Percentiles rank a stretch among this genome's conserved stretches.
Evolutionary conservation across 2,797 vertebrate species (phyloP).

Genomic region (Lycodopsis pacificus): DNA sequence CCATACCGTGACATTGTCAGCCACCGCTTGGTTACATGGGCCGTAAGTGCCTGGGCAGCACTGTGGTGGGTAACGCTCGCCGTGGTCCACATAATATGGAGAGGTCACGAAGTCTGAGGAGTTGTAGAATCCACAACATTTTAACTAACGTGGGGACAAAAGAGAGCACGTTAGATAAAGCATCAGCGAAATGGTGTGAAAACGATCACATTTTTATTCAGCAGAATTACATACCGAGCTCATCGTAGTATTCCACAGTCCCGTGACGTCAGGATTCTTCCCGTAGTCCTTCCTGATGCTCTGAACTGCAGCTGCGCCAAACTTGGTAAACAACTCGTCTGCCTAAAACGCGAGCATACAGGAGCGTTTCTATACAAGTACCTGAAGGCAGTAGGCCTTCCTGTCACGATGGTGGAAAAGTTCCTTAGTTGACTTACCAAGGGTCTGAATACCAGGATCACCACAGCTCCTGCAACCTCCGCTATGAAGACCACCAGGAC

Average conservation of each 20-base stretch:
- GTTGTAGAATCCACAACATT: slow-evolving; percentile 86
- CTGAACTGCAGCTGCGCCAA: slow-evolving; percentile 63
- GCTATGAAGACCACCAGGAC: slow-evolving; percentile 86
- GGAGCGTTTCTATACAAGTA: background rate
- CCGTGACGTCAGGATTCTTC: slow-evolving; percentile 69
- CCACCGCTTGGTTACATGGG: slow-evolving; percentile 13
- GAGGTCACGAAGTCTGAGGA: slow-evolving; percentile 80
- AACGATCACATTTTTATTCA: background rate
- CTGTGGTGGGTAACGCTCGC: slow-evolving; percentile 59
- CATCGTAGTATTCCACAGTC: slow-evolving; percentile 86
- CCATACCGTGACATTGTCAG: slow-evolving; percentile 32
- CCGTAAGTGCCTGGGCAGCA: slow-evolving; percentile 46
- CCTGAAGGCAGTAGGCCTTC: background rate
- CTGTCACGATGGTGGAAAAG: background rate
- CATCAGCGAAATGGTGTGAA: background rate
- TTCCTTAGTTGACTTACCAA: slow-evolving; percentile 75
- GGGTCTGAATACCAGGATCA: slow-evolving; percentile 85
- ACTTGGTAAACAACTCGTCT: slow-evolving; percentile 68
- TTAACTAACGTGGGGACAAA: slow-evolving; percentile 69
- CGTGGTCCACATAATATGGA: slow-evolving; percentile 12
- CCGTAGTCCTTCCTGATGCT: slow-evolving; percentile 81
- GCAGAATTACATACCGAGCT: slow-evolving; percentile 62
- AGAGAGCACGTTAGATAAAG: slow-evolving; percentile 20
- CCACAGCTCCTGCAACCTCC: slow-evolving; percentile 85
- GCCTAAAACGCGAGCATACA: slow-evolving; percentile 66